Percentiles rank a stretch among this genome's conserved stretches.
These are phyloP conservation scores for Myotis findleyi DNA, from an alignment of 2,797 vertebrate species.

Conservation along the genomic window DNA sequence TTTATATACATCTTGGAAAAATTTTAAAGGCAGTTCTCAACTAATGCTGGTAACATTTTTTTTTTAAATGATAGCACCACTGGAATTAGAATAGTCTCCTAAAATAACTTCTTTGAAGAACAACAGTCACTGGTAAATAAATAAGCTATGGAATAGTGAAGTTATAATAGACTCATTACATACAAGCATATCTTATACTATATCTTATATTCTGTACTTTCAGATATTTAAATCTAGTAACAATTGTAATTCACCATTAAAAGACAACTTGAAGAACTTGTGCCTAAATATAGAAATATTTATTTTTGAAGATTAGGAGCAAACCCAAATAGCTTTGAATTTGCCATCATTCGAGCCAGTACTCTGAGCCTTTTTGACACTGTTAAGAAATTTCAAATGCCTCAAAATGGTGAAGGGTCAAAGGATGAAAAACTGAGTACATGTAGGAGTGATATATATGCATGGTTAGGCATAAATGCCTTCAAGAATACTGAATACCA, in stretches of 20 bases:
- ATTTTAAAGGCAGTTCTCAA: slow-evolving; percentile 42
- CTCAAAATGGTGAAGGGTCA: background rate
- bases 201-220: background rate
- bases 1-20: background rate
- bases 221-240: background rate
- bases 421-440: background rate
- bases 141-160: background rate
- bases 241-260: background rate
- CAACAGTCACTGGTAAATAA: slow-evolving; percentile 16
- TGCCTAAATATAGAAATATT: slow-evolving; percentile 16
- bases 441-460: background rate
- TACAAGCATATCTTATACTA: background rate
- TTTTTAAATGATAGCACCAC: background rate
- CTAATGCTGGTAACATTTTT: background rate
- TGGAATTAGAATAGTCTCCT: background rate
- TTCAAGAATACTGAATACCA: background rate
- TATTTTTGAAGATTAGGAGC: background rate
- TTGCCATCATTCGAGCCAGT: background rate
- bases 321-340: slow-evolving; percentile 42
- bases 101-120: background rate
- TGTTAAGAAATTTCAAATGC: slow-evolving; percentile 33
- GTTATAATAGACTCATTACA: background rate
- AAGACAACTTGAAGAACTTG: background rate
- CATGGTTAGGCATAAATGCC: background rate
- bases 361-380: slow-evolving; percentile 15